Evolutionary conservation across 2,113 vertebrate species (phyloP).

Genomic region (Oryzias woworae): DNA sequence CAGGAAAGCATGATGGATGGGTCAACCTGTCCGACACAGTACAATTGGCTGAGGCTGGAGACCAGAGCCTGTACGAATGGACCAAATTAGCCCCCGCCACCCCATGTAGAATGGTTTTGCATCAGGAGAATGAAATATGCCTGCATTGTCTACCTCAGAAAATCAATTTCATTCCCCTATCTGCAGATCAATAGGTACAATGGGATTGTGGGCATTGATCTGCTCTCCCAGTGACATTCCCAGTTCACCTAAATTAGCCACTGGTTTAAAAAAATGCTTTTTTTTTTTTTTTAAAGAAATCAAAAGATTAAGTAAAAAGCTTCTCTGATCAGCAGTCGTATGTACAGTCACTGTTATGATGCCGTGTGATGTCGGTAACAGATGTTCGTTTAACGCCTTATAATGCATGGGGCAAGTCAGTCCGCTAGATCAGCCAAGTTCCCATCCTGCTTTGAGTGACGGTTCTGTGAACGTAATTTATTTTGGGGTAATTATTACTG

Average conservation of each 20-base stretch:
- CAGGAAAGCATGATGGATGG: conserved; percentile 66
- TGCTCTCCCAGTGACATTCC: conserved; percentile 53
- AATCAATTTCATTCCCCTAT: conserved; percentile 77
- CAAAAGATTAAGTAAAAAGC: conserved; percentile 25
- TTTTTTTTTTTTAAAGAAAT: conserved; percentile 29
- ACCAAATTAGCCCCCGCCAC: conserved; percentile 63
- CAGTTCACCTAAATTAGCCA: conserved; percentile 55
- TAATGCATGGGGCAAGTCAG: conserved; percentile 77
- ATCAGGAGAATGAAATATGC: conserved; percentile 75
- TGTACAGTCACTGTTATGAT: conserved; percentile 71
- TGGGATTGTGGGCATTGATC: conserved; percentile 72
- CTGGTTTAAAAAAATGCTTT: conserved; percentile 45
- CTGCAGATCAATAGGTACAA: conserved; percentile 80
- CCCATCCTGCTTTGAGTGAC: conserved; percentile 65
- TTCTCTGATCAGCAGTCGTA: conserved; percentile 65
- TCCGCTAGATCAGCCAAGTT: conserved; percentile 57
- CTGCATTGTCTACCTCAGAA: conserved; percentile 84
- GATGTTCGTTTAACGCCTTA: conserved; percentile 76
- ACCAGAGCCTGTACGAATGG: conserved; percentile 60
- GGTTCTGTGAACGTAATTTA: conserved; percentile 80
- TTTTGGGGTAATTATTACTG: conserved; percentile 69
- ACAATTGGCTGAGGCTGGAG: conserved; percentile 54
- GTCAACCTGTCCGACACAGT: conserved; percentile 38
- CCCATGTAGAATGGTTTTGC: conserved; percentile 63
- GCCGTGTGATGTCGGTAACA: conserved; percentile 74